Evolutionary conservation across 2,113 vertebrate species (phyloP).

Genomic region (Siphamia tubifer): DNA sequence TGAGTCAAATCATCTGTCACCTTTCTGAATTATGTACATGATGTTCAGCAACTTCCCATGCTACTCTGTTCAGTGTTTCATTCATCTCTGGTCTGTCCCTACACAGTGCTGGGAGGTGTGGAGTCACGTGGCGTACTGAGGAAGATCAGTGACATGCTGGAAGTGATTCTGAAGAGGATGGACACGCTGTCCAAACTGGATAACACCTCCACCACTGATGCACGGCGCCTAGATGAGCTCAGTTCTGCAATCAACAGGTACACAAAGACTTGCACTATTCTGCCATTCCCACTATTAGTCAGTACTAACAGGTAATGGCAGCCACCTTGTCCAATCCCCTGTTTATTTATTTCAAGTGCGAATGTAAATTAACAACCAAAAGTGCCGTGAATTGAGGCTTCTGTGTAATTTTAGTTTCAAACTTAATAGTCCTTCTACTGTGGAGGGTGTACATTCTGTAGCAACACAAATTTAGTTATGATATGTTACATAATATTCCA

Average conservation of each 20-base stretch:
- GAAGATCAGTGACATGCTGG: conserved; percentile 96
- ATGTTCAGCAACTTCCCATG: conserved; percentile 6
- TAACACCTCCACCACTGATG: conserved; percentile 83
- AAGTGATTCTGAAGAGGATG: conserved; percentile 92
- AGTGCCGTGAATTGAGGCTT: too few species aligned
- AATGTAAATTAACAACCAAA: too few species aligned
- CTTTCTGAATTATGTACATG: conserved; percentile 12
- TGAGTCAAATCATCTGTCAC: conserved; percentile 17
- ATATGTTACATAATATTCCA: too few species aligned
- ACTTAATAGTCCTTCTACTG: too few species aligned
- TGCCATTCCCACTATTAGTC: neutral
- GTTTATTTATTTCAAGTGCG: too few species aligned
- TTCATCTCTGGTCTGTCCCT: conserved; percentile 8
- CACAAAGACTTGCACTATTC: neutral
- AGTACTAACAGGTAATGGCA: neutral
- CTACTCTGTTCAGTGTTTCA: neutral
- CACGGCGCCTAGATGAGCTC: conserved; percentile 81
- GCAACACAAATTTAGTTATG: too few species aligned
- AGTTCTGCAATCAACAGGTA: conserved; percentile 88
- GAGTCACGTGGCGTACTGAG: conserved; percentile 93
- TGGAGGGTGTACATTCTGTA: too few species aligned
- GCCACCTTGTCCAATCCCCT: too few species aligned
- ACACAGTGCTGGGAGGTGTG: conserved; percentile 86
- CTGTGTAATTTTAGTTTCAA: too few species aligned
- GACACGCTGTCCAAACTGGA: conserved; percentile 90